These are phyloP conservation scores for Agonopterix arenella DNA, from an alignment of 2,888 invertebrate species.

Conservation along the genomic window DNA sequence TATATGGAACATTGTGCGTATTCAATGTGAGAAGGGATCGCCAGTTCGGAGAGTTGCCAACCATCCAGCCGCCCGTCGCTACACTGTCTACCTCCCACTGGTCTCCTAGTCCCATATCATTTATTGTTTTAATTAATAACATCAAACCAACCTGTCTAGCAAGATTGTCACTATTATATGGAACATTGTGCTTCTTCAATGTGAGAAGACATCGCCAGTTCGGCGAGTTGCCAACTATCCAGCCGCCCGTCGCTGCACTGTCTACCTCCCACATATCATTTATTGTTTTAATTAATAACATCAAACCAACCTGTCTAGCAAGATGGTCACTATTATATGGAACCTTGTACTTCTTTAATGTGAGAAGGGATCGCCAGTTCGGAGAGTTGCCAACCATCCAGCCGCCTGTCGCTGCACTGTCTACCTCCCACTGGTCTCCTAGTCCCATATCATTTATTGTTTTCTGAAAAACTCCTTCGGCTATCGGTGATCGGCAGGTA, in stretches of 20 bases:
- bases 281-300: no score
- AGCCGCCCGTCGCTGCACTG: constrained; percentile 93
- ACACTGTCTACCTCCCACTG: constrained; percentile 95
- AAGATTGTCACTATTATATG: constrained; percentile 78
- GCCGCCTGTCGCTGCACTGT: constrained; percentile 93
- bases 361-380: constrained; percentile 60
- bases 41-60: constrained; percentile 90
- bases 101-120: constrained; percentile 77
- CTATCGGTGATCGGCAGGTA: constrained; percentile 96
- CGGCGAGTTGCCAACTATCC: constrained; percentile 92
- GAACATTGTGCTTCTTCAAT: constrained; percentile 83
- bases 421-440: constrained; percentile 85
- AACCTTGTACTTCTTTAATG: constrained; percentile 84
- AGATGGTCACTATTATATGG: constrained; percentile 60
- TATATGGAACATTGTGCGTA: constrained; percentile 84
- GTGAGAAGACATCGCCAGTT: constrained; percentile 85
- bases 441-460: constrained; percentile 81
- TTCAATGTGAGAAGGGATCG: no score
- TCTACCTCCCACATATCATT: constrained; percentile 84
- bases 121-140: constrained; percentile 71
- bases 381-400: constrained; percentile 94
- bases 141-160: constrained; percentile 82
- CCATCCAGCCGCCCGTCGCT: constrained; percentile 92
- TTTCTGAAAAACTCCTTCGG: constrained; percentile 92
- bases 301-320: no score